Evolutionary conservation across 2,888 invertebrate genomes (phyloP), one percentile per base, ranked within the genome.

Genomic region (Drosophila conformis): DNA sequence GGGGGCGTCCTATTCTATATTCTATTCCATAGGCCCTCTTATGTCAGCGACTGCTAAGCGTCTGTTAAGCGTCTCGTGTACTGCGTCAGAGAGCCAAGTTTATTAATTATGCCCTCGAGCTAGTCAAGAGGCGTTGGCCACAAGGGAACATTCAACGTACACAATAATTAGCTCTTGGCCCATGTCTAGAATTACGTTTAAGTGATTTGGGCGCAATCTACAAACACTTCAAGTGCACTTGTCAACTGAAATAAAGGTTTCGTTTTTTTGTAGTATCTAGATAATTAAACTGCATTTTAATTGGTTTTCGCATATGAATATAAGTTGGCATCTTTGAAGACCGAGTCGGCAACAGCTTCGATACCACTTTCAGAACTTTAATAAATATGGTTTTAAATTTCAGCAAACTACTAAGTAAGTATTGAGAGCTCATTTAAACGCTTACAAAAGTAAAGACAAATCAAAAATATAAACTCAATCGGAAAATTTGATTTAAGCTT

Each of bases 61-160:
- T 83, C 76, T 83, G 74, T 76, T 62, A 51, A 62, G 13, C 63
- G 76, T 79, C 63, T 71, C 73, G 63, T 71, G 63, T 71, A 76
- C 76, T 78, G 75, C 74, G 82, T 78, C 70, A 65, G 69, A 78
- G 58, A 72, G 65, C 78, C 83, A 73, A 75, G 70, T 60, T 71
- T 80, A 84, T 80, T 84, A 85, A 85, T 87, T 87, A 82, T 76
- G 65, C 76, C 84, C 86, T 76, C 69, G 59, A 87, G 87, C 56
- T 61, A 61, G 38, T 72, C 62, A 57, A 69, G 61, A 65, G 58
- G 60, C 73, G 52, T 61, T 64, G 36, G 40, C 49, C 73, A 70
- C 67, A 56, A 58, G 64, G 67, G 56, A 61, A 36, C 53, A 64
- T 58, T 40, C 61, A 69, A 66, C 53, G 38, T 67, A 76, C 74